phyloP scores from a whole-genome alignment of 2,888 invertebrate genomes.

The Listrodromus nycthemerus region DNA sequence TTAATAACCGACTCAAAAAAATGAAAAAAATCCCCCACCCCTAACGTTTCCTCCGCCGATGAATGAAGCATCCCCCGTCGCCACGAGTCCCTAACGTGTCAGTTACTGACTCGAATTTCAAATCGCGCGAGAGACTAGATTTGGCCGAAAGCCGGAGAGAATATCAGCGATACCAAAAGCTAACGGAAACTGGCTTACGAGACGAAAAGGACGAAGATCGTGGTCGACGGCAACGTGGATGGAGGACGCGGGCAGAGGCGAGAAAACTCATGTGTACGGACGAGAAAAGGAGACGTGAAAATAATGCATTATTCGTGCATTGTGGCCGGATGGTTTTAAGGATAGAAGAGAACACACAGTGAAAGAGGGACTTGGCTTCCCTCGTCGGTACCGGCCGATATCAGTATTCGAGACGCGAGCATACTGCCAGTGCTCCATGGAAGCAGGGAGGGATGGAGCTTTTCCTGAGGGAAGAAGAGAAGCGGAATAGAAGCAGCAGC shows the following conservation, averaged over 20 bases:
- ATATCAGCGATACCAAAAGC: constrained; percentile 3
- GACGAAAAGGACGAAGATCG: constrained; percentile 40
- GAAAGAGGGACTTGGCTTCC: constrained; percentile 79
- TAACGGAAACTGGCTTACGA: constrained; percentile 46
- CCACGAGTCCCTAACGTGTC: constrained; percentile 13
- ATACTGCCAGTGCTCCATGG: constrained; percentile 66
- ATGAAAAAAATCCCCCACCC: constrained; percentile 10
- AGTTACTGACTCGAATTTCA: constrained; percentile 18
- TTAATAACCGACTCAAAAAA: background rate
- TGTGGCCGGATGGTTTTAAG: constrained; percentile 77
- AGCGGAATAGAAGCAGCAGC: constrained; percentile 65
- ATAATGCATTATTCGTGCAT: constrained; percentile 82
- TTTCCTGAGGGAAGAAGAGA: constrained; percentile 81
- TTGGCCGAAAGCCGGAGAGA: constrained; percentile 17
- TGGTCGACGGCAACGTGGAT: background rate
- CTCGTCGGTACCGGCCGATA: constrained; percentile 81
- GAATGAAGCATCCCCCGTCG: constrained; percentile 55
- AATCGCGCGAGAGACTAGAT: constrained; percentile 17
- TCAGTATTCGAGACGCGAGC: constrained; percentile 83
- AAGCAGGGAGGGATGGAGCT: constrained; percentile 66
- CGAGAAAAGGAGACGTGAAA: constrained; percentile 62
- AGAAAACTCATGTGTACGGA: constrained; percentile 48
- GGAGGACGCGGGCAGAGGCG: background rate
- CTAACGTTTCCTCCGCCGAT: constrained; percentile 32
- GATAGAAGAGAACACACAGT: constrained; percentile 52